Conservation (phyloP, 2,888 invertebrate species). For the Heliconius aoede region DNA sequence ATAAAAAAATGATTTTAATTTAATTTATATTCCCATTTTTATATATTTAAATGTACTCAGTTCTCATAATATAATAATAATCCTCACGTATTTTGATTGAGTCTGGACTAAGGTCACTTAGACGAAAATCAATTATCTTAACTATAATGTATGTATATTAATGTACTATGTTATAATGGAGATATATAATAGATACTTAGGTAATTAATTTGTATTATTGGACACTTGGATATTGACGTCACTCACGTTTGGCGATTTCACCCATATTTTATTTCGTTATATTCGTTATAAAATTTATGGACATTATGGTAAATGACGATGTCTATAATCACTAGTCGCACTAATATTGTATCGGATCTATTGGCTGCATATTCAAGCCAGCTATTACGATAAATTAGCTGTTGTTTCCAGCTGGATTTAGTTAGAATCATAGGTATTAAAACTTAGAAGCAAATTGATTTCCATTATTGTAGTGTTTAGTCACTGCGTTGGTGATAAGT, state of each 20-base stretch:
- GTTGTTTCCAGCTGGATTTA: conserved; percentile 1
- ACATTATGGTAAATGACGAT: background rate
- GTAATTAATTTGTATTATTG: background rate
- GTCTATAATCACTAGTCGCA: conserved; percentile 14
- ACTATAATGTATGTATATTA: conserved; percentile 7
- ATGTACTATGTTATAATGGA: background rate
- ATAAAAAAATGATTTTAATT: too few species aligned
- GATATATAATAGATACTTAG: background rate
- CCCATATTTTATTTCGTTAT: background rate
- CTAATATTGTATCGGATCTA: background rate
- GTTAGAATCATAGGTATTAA: background rate
- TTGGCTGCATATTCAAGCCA: background rate
- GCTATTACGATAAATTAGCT: background rate
- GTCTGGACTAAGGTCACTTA: background rate
- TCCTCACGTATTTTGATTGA: background rate
- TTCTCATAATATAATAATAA: background rate
- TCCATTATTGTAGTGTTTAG: background rate
- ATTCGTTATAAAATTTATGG: conserved; percentile 1
- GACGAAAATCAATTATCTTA: conserved; percentile 10
- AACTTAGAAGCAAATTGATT: background rate
- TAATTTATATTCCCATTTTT: too few species aligned
- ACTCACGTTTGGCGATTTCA: background rate
- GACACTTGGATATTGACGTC: background rate
- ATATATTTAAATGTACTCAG: too few species aligned
- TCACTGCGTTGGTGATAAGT: background rate